phyloP scores from a whole-genome alignment of 2,888 invertebrate genomes.

The Melipona bicolor region DNA sequence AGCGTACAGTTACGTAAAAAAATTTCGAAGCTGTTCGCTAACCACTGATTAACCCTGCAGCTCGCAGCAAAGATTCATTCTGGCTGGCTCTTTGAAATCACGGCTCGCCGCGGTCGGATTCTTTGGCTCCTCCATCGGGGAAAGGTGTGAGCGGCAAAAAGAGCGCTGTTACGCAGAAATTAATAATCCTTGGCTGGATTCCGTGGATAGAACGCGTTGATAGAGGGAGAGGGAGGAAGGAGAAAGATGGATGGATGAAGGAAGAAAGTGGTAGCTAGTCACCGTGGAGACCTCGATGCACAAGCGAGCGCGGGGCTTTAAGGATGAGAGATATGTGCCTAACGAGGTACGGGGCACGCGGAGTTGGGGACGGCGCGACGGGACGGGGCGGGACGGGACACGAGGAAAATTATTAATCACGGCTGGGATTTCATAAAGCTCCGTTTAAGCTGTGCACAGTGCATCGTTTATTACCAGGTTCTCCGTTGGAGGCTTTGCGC shows the following conservation, averaged over 20 bases:
- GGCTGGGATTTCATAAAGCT: slow-evolving; percentile 82
- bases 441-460: slow-evolving; percentile 78
- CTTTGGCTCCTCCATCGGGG: neutral
- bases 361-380: slow-evolving; percentile 22
- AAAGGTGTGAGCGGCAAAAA: slow-evolving; percentile 25
- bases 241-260: slow-evolving; percentile 37
- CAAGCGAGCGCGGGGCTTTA: slow-evolving; percentile 64
- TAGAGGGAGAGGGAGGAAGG: neutral
- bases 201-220: neutral
- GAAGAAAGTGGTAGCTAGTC: slow-evolving; percentile 35
- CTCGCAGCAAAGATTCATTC: too few relatives aligned
- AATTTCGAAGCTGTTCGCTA: too few relatives aligned
- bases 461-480: slow-evolving; percentile 79
- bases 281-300: slow-evolving; percentile 64
- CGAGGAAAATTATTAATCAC: slow-evolving; percentile 82
- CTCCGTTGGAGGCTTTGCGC: slow-evolving; percentile 70
- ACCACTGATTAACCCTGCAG: too few relatives aligned
- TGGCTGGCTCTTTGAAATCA: too few relatives aligned
- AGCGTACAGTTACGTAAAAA: too few relatives aligned
- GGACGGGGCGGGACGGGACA: slow-evolving; percentile 9
- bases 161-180: slow-evolving; percentile 22
- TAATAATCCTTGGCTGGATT: slow-evolving; percentile 52
- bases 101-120: too few relatives aligned
- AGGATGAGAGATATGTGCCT: slow-evolving; percentile 69
- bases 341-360: slow-evolving; percentile 65